These are phyloP conservation scores for Himalopsyche phryganea DNA, from an alignment of 1,140 invertebrate species.

Conservation along the genomic window DNA sequence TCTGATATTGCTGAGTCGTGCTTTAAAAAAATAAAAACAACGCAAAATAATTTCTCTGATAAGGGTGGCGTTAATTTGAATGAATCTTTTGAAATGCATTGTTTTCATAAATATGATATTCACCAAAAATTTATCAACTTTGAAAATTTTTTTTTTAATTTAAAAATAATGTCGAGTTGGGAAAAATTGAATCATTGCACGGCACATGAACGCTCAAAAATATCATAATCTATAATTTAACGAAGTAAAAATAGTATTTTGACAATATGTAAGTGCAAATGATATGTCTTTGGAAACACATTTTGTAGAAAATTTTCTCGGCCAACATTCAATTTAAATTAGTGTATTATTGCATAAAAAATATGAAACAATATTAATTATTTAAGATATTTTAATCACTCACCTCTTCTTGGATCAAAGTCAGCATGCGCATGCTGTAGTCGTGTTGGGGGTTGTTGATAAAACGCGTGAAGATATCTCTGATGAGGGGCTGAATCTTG, in stretches of 20 bases:
- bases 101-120: no score
- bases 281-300: background rate
- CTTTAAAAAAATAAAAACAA: no score
- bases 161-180: no score
- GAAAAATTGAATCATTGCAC: no score
- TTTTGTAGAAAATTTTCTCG: background rate
- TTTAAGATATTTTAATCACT: no score
- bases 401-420: slow-evolving; percentile 82
- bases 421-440: slow-evolving; percentile 58
- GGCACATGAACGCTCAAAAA: no score
- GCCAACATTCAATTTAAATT: background rate
- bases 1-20: no score
- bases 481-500: slow-evolving; percentile 69
- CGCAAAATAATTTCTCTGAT: no score
- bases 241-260: background rate
- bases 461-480: slow-evolving; percentile 63
- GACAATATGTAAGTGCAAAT: background rate
- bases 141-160: no score
- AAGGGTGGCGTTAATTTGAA: no score
- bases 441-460: slow-evolving; percentile 70
- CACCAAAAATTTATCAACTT: no score
- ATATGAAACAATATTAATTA: slow-evolving; percentile 6
- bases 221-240: background rate
- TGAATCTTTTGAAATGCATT: no score
- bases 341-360: background rate